Evolutionary conservation across 1,140 invertebrate species (phyloP), one percentile per base, ranked within the genome.

Genomic region (Zeugodacus cucurbitae): DNA sequence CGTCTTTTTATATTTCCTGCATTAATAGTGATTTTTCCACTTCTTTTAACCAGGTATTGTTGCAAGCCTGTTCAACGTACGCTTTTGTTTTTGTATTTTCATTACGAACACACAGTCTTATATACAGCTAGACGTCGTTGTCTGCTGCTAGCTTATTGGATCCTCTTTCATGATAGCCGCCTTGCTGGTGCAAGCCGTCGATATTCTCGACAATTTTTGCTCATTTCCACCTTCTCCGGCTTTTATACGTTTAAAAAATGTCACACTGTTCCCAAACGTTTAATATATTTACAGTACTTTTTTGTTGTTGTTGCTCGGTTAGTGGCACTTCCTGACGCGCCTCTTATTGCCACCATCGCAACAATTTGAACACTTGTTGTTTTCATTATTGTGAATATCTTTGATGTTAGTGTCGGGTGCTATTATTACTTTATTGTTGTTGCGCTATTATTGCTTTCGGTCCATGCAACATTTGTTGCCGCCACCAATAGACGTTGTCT

Each of bases 231-330:
- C 0, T 74, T 74, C 67, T 22, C 48, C 20, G 48, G 3, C 10
- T 6, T 41, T 74, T 37, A 41, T n/a, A 34, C 32, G 34, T 41
- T 74, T 22, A 74, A 74, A 70, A 74, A 74, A 22, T 74, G 32
- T 74, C 67, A n/a, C 67, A 74, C 20, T 74, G 41, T 67, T 74
- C 67, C 67, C 67, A 37, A 74, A 41, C 32, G 34, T 74, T 74
- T 74, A 74, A 74, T 74, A 74, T 37, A 74, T 74, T 37, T n/a
- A 14, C 32, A 74, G 1, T 22, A 67, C 32, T 67, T 67, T 67
- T 67, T 59, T 62, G 1, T 62, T 26, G 48, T 17, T 54, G 17
- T 54, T n/a, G n/a, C n/a, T 32, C 7, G n/a, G n/a, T 34, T 41
- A 20, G 20, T 74, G 32, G 67, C 67, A 20, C 17, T 8, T 17